Percentiles rank a stretch among this genome's conserved stretches.
Evolutionary conservation across 2,797 vertebrate species (phyloP).

Genomic region (Valencia hispanica): DNA sequence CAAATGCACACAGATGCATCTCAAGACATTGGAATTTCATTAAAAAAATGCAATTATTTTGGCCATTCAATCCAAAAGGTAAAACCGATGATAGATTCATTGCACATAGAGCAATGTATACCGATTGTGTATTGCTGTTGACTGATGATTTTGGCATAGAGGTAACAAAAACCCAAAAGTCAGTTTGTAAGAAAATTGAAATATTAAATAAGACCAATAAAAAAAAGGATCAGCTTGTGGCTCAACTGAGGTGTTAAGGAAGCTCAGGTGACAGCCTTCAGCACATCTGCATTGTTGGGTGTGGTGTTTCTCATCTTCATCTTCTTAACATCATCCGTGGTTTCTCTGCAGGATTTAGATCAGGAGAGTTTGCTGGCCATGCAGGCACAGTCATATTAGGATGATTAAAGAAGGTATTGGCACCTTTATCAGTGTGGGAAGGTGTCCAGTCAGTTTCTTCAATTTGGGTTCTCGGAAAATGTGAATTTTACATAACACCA

Average conservation of each 20-base stretch:
- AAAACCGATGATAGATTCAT: neutral
- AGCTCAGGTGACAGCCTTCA: neutral
- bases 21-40: too few species aligned
- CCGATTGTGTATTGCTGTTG: neutral
- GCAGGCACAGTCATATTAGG: neutral
- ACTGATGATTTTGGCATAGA: neutral
- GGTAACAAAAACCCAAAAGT: neutral
- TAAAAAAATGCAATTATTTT: neutral
- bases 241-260: neutral
- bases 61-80: neutral
- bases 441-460: neutral
- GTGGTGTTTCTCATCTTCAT: neutral
- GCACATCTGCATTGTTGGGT: neutral
- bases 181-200: neutral
- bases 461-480: neutral
- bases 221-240: neutral
- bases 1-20: neutral
- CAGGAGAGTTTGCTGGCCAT: neutral
- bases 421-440: neutral
- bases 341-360: neutral
- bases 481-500: neutral
- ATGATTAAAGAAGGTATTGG: neutral
- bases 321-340: neutral
- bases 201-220: neutral
- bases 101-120: neutral